Conservation (phyloP, 2,797 vertebrate genomes). For the Pseudomugil tenellus region DNA sequence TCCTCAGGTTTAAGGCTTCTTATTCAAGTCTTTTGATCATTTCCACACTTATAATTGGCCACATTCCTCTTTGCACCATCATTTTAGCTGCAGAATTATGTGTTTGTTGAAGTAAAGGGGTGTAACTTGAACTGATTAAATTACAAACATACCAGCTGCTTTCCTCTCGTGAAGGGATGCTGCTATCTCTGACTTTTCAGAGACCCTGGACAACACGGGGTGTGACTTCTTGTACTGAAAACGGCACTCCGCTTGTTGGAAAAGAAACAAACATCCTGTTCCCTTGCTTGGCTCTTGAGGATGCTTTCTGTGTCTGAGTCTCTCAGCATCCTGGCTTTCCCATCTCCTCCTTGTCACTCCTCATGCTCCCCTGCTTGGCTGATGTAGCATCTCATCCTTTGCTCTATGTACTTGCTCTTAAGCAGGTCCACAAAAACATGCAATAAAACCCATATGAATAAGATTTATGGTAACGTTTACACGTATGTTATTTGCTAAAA, state of each 20-base stretch:
- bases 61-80: slow-evolving; percentile 23
- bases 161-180: slow-evolving; percentile 44
- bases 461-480: slow-evolving; percentile 11
- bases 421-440: slow-evolving; percentile 23
- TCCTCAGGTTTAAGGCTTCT: slow-evolving; percentile 18
- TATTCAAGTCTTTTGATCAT: slow-evolving; percentile 27
- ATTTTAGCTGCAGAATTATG: slow-evolving; percentile 12
- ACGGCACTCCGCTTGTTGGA: slow-evolving; percentile 45
- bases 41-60: slow-evolving; percentile 35
- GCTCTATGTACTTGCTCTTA: slow-evolving; percentile 35
- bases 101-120: slow-evolving; percentile 3
- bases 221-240: background rate
- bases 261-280: slow-evolving; percentile 22
- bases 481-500: slow-evolving; percentile 27
- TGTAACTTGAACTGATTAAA: slow-evolving; percentile 24
- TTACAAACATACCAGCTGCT: slow-evolving; percentile 31
- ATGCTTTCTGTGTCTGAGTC: slow-evolving; percentile 64
- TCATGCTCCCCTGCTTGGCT: slow-evolving; percentile 56
- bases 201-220: background rate
- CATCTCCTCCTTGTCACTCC: slow-evolving; percentile 38
- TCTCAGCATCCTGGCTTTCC: slow-evolving; percentile 66
- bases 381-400: slow-evolving; percentile 59
- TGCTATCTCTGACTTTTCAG: slow-evolving; percentile 1
- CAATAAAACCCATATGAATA: slow-evolving; percentile 22
- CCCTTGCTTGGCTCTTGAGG: slow-evolving; percentile 54